A percentile compares a stretch with the other conserved stretches of the same genome.
Conservation (phyloP, 1,140 invertebrate genomes). For the Magallana angulata region DNA sequence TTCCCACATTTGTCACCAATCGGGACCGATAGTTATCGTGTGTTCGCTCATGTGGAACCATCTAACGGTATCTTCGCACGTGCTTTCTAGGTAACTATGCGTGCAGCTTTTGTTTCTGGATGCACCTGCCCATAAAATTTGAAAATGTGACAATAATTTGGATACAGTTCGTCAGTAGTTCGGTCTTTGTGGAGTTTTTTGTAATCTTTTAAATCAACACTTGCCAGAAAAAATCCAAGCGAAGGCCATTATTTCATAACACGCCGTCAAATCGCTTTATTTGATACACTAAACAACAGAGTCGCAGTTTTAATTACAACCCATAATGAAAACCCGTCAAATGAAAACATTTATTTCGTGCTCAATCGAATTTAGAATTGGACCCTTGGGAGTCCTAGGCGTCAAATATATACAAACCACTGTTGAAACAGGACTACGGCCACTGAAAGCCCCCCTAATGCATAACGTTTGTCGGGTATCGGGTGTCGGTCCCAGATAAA, state of each 20-base stretch:
- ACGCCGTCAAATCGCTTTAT: conserved; percentile 24
- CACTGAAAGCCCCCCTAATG: background rate
- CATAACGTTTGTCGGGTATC: background rate
- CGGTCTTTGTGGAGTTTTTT: conserved; percentile 33
- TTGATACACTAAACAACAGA: conserved; percentile 27
- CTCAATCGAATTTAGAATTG: conserved; percentile 22
- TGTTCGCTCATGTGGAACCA: conserved; percentile 22
- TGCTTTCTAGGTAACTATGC: conserved; percentile 32
- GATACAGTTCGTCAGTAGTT: conserved; percentile 24
- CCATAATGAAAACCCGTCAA: conserved; percentile 16
- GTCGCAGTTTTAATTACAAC: conserved; percentile 26
- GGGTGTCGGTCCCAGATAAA: background rate
- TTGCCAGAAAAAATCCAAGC: conserved; percentile 28
- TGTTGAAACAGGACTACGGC: background rate
- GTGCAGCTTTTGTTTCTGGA: conserved; percentile 42
- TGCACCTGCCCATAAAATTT: conserved; percentile 50
- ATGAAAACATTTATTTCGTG: conserved; percentile 35
- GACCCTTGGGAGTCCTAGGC: background rate
- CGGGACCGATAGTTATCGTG: background rate
- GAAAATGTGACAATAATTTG: conserved; percentile 38
- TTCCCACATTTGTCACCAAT: conserved; percentile 2
- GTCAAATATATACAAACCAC: conserved; percentile 20
- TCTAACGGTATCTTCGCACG: conserved; percentile 45
- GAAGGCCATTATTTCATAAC: conserved; percentile 31
- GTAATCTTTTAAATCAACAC: conserved; percentile 38